Evolutionary conservation across 1,140 invertebrate genomes (phyloP).

Genomic region (Platorchestia sp.): DNA sequence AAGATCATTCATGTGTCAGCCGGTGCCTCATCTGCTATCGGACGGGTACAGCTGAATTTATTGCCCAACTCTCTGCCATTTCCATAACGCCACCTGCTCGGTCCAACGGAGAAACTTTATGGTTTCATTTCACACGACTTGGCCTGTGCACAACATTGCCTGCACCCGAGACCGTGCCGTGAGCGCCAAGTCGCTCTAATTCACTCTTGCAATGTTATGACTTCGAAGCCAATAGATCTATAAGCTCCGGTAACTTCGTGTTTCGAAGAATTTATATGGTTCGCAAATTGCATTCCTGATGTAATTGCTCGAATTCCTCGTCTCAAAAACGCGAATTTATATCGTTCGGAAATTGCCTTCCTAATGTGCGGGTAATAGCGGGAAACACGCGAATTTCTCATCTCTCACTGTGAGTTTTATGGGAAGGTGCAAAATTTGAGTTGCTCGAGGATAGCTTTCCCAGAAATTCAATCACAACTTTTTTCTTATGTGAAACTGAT

Average conservation of each 20-base stretch:
- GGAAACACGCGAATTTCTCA: background rate
- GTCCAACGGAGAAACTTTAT: background rate
- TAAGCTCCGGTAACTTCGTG: background rate
- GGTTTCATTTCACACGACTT: background rate
- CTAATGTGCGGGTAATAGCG: background rate
- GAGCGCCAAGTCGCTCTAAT: background rate
- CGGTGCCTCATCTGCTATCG: no score
- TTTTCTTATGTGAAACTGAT: no score
- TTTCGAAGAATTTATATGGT: background rate
- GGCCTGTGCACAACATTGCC: background rate
- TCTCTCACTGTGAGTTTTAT: background rate
- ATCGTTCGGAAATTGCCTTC: background rate
- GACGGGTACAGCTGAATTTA: background rate
- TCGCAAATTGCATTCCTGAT: background rate
- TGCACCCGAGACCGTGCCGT: background rate
- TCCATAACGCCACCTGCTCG: background rate
- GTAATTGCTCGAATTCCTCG: background rate
- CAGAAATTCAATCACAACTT: no score
- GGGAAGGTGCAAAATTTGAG: background rate
- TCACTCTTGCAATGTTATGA: background rate
- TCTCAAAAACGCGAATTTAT: no score
- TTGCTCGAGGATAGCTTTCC: no score
- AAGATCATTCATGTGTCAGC: no score
- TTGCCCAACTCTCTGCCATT: background rate
- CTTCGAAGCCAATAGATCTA: background rate